These are phyloP conservation scores for Empidonax alnorum DNA, from an alignment of 2,113 vertebrate genomes.

Conservation along the genomic window DNA sequence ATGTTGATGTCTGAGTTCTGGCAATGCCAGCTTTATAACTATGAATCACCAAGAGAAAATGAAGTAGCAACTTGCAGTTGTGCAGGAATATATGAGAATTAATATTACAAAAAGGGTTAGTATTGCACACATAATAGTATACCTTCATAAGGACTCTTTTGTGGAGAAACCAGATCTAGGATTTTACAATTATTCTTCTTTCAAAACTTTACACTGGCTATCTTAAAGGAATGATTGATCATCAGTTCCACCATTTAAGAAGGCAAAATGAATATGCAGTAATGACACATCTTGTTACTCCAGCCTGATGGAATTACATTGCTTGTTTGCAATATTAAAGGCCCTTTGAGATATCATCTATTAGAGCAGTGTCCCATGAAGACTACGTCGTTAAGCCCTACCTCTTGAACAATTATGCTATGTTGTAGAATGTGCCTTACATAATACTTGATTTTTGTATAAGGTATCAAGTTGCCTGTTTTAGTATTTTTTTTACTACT, in stretches of 20 bases:
- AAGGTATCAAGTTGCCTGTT: neutral
- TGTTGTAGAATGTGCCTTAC: neutral
- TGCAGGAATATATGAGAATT: neutral
- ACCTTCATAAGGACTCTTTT: neutral
- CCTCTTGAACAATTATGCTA: neutral
- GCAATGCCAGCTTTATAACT: neutral
- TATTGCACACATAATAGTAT: neutral
- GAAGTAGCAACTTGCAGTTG: neutral
- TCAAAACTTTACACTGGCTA: neutral
- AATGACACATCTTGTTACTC: neutral
- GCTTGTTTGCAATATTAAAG: neutral
- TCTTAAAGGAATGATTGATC: neutral
- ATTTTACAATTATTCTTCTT: neutral
- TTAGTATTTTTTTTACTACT: neutral
- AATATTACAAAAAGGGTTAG: neutral
- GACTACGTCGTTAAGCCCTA: neutral
- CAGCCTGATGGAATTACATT: neutral
- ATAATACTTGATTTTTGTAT: neutral
- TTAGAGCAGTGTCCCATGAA: neutral
- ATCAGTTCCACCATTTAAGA: neutral
- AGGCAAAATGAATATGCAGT: neutral
- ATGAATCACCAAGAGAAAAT: neutral
- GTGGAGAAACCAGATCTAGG: neutral
- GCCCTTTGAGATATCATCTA: neutral
- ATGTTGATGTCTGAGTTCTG: neutral